These are phyloP conservation scores for Propithecus coquereli DNA, from an alignment of 2,113 vertebrate genomes.

Conservation along the genomic window DNA sequence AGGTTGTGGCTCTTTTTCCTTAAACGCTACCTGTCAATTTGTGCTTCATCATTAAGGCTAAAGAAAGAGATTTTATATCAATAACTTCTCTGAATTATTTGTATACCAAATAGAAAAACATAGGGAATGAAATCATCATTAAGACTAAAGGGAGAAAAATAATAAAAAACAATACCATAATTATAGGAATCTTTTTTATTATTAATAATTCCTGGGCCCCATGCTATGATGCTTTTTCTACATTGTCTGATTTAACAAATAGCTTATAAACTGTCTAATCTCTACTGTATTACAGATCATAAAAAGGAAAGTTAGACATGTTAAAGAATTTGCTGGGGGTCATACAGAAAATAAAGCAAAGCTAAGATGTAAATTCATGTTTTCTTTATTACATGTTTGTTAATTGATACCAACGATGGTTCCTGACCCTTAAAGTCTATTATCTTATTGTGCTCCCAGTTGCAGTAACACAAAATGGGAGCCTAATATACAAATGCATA, in stretches of 20 bases:
- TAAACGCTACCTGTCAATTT: background rate
- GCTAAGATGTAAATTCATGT: background rate
- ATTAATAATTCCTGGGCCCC: background rate
- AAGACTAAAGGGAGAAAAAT: background rate
- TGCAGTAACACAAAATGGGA: background rate
- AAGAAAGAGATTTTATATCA: background rate
- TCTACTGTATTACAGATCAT: background rate
- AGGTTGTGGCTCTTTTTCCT: background rate
- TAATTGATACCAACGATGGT: background rate
- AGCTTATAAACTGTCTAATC: background rate
- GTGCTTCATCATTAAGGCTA: background rate
- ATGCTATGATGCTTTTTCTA: background rate
- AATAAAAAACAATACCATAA: background rate
- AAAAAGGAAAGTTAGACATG: background rate
- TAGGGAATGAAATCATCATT: background rate
- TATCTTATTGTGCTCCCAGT: background rate
- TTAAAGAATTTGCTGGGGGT: background rate
- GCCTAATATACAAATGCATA: background rate
- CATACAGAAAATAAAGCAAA: background rate
- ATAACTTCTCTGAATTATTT: background rate
- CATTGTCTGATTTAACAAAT: background rate
- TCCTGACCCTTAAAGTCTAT: background rate
- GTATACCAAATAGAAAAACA: background rate
- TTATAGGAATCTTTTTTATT: background rate
- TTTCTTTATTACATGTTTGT: background rate